Evolutionary conservation across 2,113 vertebrate genomes (phyloP).

Genomic region (Trachemys scripta): DNA sequence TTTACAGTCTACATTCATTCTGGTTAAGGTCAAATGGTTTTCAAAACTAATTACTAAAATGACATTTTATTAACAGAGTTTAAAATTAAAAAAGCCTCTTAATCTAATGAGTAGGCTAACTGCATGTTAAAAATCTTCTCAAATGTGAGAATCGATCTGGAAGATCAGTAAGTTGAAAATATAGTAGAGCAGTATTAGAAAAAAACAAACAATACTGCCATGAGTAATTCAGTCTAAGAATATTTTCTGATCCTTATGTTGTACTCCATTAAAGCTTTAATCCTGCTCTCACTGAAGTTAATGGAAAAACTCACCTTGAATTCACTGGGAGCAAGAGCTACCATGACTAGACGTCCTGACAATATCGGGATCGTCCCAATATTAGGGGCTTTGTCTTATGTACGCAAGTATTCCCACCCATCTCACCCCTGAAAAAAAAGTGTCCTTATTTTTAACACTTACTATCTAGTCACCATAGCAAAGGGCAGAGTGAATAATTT

Average conservation of each 20-base stretch:
- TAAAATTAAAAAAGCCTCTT: constrained; percentile 42
- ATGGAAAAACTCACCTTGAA: background rate
- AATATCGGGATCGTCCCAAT: too few species aligned
- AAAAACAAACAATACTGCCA: constrained; percentile 39
- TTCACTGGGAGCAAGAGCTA: background rate
- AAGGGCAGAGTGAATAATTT: background rate
- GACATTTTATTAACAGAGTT: constrained; percentile 57
- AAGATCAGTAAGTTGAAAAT: constrained; percentile 31
- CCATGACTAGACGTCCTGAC: too few species aligned
- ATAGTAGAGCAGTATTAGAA: background rate
- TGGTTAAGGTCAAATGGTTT: constrained; percentile 74
- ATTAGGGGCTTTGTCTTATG: too few species aligned
- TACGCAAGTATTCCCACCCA: too few species aligned
- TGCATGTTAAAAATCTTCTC: constrained; percentile 32
- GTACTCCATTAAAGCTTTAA: constrained; percentile 14
- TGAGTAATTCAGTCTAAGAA: constrained; percentile 19
- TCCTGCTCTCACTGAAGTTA: background rate
- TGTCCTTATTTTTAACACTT: background rate
- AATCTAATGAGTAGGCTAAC: constrained; percentile 21
- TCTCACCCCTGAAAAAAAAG: background rate
- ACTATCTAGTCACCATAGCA: too few species aligned
- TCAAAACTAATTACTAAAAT: constrained; percentile 68
- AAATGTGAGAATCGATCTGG: constrained; percentile 4
- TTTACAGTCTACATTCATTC: constrained; percentile 64
- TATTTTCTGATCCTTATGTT: constrained; percentile 8